phyloP scores from a whole-genome alignment of 1,140 invertebrate species.

The Drosophila virilis region DNA sequence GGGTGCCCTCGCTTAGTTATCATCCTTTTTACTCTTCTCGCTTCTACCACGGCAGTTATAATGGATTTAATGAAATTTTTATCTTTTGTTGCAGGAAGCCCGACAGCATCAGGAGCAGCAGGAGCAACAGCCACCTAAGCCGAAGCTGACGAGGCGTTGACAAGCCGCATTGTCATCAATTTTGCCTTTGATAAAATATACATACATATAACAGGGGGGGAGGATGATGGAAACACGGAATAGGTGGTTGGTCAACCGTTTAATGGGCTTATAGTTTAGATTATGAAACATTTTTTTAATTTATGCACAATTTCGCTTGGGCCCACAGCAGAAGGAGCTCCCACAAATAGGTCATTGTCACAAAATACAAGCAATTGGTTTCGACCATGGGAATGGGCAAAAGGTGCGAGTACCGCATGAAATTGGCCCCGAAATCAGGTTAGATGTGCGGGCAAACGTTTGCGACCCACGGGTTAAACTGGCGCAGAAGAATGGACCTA shows the following conservation, averaged over 20 bases:
- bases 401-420: constrained; percentile 15
- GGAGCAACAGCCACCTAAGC: constrained; percentile 22
- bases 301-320: constrained; percentile 73
- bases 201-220: constrained; percentile 6
- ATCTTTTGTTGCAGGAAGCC: constrained; percentile 71
- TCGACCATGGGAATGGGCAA: constrained; percentile 8
- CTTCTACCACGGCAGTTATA: constrained; percentile 65
- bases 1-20: constrained; percentile 7
- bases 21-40: constrained; percentile 14
- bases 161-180: constrained; percentile 81
- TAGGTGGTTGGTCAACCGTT: constrained; percentile 49
- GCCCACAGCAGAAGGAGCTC: constrained; percentile 15
- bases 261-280: constrained; percentile 71
- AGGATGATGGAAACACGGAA: constrained; percentile 32
- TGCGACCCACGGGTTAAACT: constrained; percentile 49
- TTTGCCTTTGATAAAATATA: constrained; percentile 61
- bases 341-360: constrained; percentile 77
- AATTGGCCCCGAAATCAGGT: constrained; percentile 60
- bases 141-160: constrained; percentile 60
- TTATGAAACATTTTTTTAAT: constrained; percentile 70
- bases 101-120: constrained; percentile 18
- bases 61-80: constrained; percentile 81
- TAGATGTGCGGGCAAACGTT: constrained; percentile 68
- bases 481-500: constrained; percentile 25
- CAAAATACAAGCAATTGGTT: constrained; percentile 70